A percentile compares a stretch with the other conserved stretches of the same genome.
Evolutionary conservation across 2,888 invertebrate species (phyloP).

Genomic region (Perizoma affinitatum): DNA sequence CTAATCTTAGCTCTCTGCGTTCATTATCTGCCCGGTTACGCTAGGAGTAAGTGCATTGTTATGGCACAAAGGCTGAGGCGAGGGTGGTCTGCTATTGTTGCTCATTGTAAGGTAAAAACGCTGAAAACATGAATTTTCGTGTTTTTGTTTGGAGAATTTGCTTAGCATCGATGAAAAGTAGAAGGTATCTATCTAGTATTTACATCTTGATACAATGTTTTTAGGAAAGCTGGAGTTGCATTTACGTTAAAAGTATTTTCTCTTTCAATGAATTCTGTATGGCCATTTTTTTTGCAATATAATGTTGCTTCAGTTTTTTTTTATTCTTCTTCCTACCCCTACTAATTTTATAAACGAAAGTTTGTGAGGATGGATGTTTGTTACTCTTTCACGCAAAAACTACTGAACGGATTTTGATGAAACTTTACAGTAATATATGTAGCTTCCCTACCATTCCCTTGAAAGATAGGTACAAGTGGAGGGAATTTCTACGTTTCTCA

Average conservation of each 20-base stretch:
- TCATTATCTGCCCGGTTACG: slow-evolving; percentile 51
- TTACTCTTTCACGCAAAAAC: too few relatives aligned
- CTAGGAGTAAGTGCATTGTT: slow-evolving; percentile 54
- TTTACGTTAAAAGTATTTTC: too few relatives aligned
- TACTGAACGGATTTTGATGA: too few relatives aligned
- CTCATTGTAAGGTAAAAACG: slow-evolving; percentile 35
- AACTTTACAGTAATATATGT: too few relatives aligned
- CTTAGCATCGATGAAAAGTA: slow-evolving; percentile 11
- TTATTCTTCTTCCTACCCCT: too few relatives aligned
- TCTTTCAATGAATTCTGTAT: too few relatives aligned
- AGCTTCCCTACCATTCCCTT: slow-evolving; percentile 35
- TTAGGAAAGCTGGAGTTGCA: not conserved
- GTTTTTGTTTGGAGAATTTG: slow-evolving; percentile 15
- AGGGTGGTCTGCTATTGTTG: slow-evolving; percentile 37
- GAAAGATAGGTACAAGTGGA: slow-evolving; percentile 42
- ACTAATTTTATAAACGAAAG: too few relatives aligned
- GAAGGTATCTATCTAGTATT: too few relatives aligned
- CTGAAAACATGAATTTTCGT: slow-evolving; percentile 17
- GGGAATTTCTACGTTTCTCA: slow-evolving; percentile 41
- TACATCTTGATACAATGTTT: slow-evolving; percentile 1
- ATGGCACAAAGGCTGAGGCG: slow-evolving; percentile 48
- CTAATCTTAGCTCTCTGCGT: slow-evolving; percentile 31
- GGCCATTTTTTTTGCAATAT: too few relatives aligned
- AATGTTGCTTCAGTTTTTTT: too few relatives aligned
- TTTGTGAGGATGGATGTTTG: too few relatives aligned